A percentile compares a stretch with the other conserved stretches of the same genome.
Conservation (phyloP, 1,140 invertebrate genomes). For the Saccostrea echinata region DNA sequence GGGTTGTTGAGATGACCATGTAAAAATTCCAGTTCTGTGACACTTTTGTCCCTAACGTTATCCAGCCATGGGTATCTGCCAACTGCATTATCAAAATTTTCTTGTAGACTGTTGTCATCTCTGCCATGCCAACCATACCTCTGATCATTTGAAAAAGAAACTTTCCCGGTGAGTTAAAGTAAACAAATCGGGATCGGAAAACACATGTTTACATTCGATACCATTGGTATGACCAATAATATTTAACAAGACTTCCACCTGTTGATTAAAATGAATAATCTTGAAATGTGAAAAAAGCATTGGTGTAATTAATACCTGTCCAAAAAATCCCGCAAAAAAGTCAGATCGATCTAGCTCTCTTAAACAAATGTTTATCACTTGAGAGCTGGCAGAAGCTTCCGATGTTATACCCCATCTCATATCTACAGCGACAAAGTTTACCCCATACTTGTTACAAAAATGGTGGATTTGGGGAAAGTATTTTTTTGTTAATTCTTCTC, state of each 20-base stretch:
- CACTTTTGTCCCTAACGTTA: slow-evolving; percentile 70
- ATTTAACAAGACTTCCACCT: neutral
- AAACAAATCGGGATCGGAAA: neutral
- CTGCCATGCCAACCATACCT: slow-evolving; percentile 77
- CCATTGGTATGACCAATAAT: neutral
- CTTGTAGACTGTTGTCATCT: slow-evolving; percentile 69
- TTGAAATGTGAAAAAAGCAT: neutral
- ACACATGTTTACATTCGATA: neutral
- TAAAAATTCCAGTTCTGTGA: slow-evolving; percentile 76
- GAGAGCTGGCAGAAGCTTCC: slow-evolving; percentile 73
- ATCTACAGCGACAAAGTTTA: slow-evolving; percentile 76
- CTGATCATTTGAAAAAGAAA: slow-evolving; percentile 51
- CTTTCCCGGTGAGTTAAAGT: too few relatives aligned
- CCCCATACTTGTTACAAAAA: slow-evolving; percentile 70
- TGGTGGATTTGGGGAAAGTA: slow-evolving; percentile 75
- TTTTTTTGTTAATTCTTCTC: slow-evolving; percentile 73
- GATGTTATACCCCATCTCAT: slow-evolving; percentile 78
- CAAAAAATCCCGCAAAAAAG: slow-evolving; percentile 77
- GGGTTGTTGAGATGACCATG: slow-evolving; percentile 75
- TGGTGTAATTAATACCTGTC: slow-evolving; percentile 66
- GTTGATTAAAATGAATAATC: neutral
- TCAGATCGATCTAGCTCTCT: slow-evolving; percentile 76
- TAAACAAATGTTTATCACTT: slow-evolving; percentile 76
- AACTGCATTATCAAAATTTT: slow-evolving; percentile 75
- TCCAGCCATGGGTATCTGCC: slow-evolving; percentile 72